Evolutionary conservation across 1,140 invertebrate species (phyloP).

Genomic region (Limonius californicus): DNA sequence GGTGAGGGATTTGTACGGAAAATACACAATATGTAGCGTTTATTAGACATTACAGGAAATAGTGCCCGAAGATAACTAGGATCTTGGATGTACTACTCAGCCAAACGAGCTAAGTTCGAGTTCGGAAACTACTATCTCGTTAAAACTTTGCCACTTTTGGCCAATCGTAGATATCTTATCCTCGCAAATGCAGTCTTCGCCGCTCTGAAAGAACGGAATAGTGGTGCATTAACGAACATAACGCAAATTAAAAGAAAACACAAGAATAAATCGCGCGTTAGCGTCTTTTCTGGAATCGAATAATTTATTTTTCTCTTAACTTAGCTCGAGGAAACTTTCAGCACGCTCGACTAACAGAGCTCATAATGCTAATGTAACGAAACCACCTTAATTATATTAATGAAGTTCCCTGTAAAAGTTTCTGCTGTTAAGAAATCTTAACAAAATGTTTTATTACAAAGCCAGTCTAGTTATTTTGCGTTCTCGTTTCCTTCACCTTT

Average conservation of each 20-base stretch:
- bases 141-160: slow-evolving; percentile 13
- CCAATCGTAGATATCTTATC: slow-evolving; percentile 11
- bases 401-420: too few relatives aligned
- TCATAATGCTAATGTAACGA: too few relatives aligned
- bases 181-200: background rate
- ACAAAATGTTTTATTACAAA: too few relatives aligned
- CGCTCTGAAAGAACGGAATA: background rate
- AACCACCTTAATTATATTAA: too few relatives aligned
- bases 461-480: too few relatives aligned
- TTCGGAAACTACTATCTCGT: slow-evolving; percentile 10
- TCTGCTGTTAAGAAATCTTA: too few relatives aligned
- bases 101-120: slow-evolving; percentile 14
- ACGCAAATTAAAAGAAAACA: background rate
- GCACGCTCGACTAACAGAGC: too few relatives aligned
- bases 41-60: slow-evolving; percentile 10
- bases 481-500: too few relatives aligned
- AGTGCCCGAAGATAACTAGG: slow-evolving; percentile 8
- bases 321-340: too few relatives aligned
- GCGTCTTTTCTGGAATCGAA: too few relatives aligned
- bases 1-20: slow-evolving; percentile 1
- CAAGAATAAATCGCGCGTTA: too few relatives aligned
- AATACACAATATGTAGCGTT: slow-evolving; percentile 8
- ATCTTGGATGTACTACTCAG: background rate
- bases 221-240: background rate
- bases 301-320: too few relatives aligned